Conservation (phyloP, 53 echinoderm and acorn worm species). For the Hippasteria phrygiana region DNA sequence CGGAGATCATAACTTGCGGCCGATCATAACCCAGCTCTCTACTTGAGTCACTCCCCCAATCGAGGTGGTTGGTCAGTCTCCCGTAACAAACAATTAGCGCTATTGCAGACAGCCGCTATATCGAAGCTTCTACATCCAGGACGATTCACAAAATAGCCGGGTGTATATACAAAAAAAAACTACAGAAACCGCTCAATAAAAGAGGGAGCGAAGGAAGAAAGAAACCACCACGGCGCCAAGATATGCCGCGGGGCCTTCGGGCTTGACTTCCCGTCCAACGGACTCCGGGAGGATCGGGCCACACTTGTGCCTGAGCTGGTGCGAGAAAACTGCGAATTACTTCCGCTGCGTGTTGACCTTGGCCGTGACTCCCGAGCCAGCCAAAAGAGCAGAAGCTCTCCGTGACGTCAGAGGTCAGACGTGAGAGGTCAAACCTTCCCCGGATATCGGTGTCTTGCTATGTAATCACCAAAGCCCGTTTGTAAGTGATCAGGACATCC, state of each 20-base stretch:
- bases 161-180: background rate
- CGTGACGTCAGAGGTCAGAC: background rate
- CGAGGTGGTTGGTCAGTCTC: background rate
- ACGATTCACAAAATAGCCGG: background rate
- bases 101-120: background rate
- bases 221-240: conserved; percentile 4
- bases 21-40: too few species aligned
- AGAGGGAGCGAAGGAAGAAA: background rate
- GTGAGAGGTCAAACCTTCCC: conserved; percentile 2
- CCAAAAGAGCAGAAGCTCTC: background rate
- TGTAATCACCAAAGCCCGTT: too few species aligned
- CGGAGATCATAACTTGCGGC: too few species aligned
- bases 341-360: conserved; percentile 19
- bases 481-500: too few species aligned
- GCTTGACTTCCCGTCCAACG: conserved; percentile 4
- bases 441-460: too few species aligned
- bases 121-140: background rate
- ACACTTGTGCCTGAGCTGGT: background rate
- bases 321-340: conserved; percentile 3
- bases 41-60: background rate
- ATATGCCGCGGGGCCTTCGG: background rate
- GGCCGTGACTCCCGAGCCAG: background rate
- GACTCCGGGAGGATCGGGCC: background rate
- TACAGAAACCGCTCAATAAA: conserved; percentile 10
- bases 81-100: background rate